Percentiles rank a stretch among this genome's conserved stretches.
These are phyloP conservation scores for Thalassarche chlororhynchos DNA, from an alignment of 2,113 vertebrate species.

Conservation along the genomic window DNA sequence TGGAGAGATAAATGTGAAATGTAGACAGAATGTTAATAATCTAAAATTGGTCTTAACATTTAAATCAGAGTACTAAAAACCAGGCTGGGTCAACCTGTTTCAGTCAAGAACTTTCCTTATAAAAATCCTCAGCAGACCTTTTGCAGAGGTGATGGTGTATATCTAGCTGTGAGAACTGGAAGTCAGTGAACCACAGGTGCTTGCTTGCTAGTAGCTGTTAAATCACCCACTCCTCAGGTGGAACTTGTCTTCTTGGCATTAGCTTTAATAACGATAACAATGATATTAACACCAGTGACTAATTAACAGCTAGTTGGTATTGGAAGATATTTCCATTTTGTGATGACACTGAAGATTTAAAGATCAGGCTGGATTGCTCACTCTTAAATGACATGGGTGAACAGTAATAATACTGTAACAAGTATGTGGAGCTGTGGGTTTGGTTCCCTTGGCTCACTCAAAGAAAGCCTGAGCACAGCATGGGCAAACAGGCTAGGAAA, in stretches of 20 bases:
- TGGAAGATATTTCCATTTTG: not conserved
- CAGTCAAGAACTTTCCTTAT: not conserved
- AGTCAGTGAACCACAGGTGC: not conserved
- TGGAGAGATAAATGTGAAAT: not conserved
- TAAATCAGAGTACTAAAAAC: not conserved
- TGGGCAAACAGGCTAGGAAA: not conserved
- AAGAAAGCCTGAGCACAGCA: not conserved
- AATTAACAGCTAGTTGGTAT: not conserved
- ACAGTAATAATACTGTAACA: not conserved
- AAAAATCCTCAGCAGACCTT: not conserved
- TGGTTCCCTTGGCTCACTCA: not conserved
- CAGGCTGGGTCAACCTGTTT: not conserved
- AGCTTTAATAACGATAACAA: not conserved
- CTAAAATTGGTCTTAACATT: not conserved
- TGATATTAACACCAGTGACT: not conserved
- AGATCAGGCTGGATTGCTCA: not conserved
- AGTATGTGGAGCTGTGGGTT: not conserved
- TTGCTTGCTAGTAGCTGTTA: not conserved
- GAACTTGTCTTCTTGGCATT: not conserved
- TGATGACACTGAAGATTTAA: not conserved
- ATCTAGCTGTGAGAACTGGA: not conserved
- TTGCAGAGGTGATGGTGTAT: not conserved
- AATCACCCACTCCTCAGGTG: not conserved
- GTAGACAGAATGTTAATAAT: conserved; percentile 2
- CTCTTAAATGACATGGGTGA: not conserved